Evolutionary conservation across 2,888 invertebrate genomes (phyloP).

Genomic region (Brenthis daphne): DNA sequence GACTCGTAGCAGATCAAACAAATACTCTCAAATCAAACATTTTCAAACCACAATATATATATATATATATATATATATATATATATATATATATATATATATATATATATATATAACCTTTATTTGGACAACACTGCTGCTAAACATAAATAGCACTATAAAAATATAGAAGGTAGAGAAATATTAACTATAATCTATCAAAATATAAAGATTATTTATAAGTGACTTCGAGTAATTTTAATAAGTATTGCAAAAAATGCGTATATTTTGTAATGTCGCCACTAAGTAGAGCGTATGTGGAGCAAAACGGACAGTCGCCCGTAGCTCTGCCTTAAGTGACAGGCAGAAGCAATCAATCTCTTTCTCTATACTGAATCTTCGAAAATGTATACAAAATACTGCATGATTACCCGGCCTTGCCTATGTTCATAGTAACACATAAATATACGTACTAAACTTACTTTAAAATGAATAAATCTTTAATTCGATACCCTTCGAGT

Average conservation of each 20-base stretch:
- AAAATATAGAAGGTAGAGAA: too few species aligned
- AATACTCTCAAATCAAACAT: too few species aligned
- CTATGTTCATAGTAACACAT: neutral
- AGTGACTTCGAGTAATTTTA: constrained; percentile 1
- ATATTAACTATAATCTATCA: too few species aligned
- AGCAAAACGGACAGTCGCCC: constrained; percentile 62
- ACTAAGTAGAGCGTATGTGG: constrained; percentile 63
- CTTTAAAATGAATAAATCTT: neutral
- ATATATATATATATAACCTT: too few species aligned
- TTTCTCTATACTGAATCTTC: neutral
- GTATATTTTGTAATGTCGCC: constrained; percentile 61
- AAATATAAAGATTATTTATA: too few species aligned
- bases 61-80: too few species aligned
- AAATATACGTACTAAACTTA: neutral
- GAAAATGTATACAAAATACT: neutral
- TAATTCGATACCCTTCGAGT: neutral
- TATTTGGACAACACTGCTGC: too few species aligned
- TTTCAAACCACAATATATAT: too few species aligned
- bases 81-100: too few species aligned
- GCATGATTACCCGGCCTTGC: neutral
- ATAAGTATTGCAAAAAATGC: constrained; percentile 50
- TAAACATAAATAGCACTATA: too few species aligned
- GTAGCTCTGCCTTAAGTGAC: constrained; percentile 32
- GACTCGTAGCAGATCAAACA: too few species aligned
- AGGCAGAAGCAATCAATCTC: constrained; percentile 17